Percentiles rank a stretch among this genome's conserved stretches.
Evolutionary conservation across 1,140 invertebrate species (phyloP).

Genomic region (Bombus breviceps): DNA sequence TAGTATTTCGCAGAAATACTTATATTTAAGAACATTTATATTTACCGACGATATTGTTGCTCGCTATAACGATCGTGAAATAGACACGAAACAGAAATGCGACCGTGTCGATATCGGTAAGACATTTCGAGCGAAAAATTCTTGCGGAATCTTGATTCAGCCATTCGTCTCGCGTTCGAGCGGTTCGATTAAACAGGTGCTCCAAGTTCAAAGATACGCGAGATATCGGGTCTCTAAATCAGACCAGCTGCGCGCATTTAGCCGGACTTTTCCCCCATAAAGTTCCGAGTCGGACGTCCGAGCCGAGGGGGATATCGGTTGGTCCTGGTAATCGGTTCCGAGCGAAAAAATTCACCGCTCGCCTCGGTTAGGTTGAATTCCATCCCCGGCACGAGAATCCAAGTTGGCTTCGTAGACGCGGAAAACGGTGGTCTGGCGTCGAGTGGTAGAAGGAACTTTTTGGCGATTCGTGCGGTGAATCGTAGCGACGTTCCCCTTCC

Average conservation of each 20-base stretch:
- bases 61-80: no score
- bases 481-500: not conserved
- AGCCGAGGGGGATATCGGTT: not conserved
- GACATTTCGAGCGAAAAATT: not conserved
- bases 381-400: not conserved
- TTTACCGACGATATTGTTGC: no score
- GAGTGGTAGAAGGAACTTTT: slow-evolving; percentile 3
- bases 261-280: not conserved
- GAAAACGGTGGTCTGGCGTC: not conserved
- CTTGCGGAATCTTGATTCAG: not conserved
- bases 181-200: not conserved
- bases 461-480: slow-evolving; percentile 18
- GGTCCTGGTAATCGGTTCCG: not conserved
- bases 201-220: not conserved
- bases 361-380: not conserved
- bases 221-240: not conserved
- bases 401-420: not conserved
- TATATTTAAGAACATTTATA: no score
- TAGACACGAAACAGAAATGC: no score
- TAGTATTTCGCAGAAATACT: no score
- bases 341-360: not conserved
- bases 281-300: not conserved
- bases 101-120: not conserved
- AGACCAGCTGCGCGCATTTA: not conserved
- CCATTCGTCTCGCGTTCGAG: no score